Conservation (phyloP, 2,797 vertebrate species). For the Tympanoctomys barrerae region DNA sequence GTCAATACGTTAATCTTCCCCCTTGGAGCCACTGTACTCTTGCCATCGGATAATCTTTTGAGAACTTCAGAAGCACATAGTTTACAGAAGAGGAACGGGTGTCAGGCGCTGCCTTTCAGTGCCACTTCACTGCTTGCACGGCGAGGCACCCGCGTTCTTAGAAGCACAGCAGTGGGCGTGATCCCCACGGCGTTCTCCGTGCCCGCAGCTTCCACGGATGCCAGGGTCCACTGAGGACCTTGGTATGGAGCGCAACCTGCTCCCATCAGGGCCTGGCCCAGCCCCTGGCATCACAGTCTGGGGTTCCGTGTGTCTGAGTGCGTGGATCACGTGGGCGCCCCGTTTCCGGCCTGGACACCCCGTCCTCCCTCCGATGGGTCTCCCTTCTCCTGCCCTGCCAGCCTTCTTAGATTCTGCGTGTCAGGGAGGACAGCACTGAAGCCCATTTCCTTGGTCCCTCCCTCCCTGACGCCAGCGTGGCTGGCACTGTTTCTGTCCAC, state of each 20-base stretch:
- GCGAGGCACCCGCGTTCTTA: neutral
- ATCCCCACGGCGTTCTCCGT: neutral
- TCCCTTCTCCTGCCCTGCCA: neutral
- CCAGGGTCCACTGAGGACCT: neutral
- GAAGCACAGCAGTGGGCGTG: neutral
- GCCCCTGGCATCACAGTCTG: neutral
- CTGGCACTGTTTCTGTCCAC: neutral
- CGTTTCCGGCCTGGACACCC: neutral
- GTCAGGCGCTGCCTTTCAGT: neutral
- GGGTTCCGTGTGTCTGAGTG: neutral
- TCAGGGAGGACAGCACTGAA: too few relatives aligned
- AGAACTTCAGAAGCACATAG: neutral
- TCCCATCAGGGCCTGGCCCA: neutral
- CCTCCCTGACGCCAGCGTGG: neutral
- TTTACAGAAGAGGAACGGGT: neutral
- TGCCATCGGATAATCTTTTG: neutral
- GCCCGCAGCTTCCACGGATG: neutral
- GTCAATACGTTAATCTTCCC: neutral
- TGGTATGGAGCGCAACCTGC: neutral
- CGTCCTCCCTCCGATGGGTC: neutral
- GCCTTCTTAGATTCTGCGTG: neutral
- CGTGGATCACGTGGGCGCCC: neutral
- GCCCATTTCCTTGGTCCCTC: too few relatives aligned
- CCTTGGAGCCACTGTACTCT: neutral
- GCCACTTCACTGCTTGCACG: neutral